These are phyloP conservation scores for Drosophila kohkoa DNA, from an alignment of 1,140 invertebrate species.

Conservation along the genomic window DNA sequence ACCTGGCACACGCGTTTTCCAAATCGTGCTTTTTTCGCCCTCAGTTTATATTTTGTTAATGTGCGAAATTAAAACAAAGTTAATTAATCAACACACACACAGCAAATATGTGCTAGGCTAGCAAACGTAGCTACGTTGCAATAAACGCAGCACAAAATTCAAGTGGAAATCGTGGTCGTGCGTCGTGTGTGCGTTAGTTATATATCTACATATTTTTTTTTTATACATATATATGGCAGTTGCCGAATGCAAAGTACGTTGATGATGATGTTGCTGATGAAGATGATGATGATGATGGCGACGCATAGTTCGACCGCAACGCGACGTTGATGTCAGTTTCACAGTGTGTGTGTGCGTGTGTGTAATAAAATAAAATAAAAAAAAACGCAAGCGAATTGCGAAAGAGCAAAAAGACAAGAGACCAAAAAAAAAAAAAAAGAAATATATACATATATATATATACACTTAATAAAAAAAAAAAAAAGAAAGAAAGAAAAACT, in stretches of 20 bases:
- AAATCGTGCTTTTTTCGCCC: slow-evolving; percentile 73
- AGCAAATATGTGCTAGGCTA: slow-evolving; percentile 10
- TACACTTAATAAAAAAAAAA: neutral
- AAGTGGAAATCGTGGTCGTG: slow-evolving; percentile 7
- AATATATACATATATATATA: neutral
- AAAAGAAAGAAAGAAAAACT: slow-evolving; percentile 39
- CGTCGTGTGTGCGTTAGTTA: slow-evolving; percentile 29
- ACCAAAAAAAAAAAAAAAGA: slow-evolving; percentile 31
- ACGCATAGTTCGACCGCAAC: slow-evolving; percentile 53
- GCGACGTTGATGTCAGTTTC: slow-evolving; percentile 45
- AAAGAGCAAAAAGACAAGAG: slow-evolving; percentile 60
- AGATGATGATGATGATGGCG: slow-evolving; percentile 25
- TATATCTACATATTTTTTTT: no score
- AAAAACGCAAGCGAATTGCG: slow-evolving; percentile 54
- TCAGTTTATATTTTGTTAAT: slow-evolving; percentile 52
- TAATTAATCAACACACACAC: slow-evolving; percentile 28
- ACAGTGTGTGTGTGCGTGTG: slow-evolving; percentile 48
- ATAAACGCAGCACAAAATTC: slow-evolving; percentile 6
- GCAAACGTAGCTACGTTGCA: neutral
- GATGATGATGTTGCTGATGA: no score
- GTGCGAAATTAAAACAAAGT: slow-evolving; percentile 49
- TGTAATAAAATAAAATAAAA: slow-evolving; percentile 46
- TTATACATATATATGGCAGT: neutral
- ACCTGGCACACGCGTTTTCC: slow-evolving; percentile 71
- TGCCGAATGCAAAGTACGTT: slow-evolving; percentile 51